Evolutionary conservation across 2,888 invertebrate species (phyloP).

Genomic region (Cremastinae sp.): DNA sequence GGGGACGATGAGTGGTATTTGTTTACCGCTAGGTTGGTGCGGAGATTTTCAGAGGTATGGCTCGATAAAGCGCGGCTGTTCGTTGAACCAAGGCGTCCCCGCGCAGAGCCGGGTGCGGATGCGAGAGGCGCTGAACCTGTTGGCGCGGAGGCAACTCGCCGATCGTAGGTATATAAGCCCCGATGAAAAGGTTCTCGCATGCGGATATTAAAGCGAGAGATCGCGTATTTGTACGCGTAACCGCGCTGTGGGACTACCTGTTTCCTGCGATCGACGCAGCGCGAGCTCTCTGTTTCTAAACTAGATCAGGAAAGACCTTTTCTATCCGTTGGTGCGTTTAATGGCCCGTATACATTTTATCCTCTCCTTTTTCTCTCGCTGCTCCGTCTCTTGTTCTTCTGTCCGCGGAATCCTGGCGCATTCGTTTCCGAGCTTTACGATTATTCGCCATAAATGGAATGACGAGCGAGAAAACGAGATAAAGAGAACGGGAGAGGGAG

Average conservation of each 20-base stretch:
- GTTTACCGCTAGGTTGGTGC: too few species aligned
- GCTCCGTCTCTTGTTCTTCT: conserved; percentile 7
- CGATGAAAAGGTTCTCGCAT: conserved; percentile 25
- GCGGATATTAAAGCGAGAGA: conserved; percentile 5
- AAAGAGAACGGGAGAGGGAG: conserved; percentile 4
- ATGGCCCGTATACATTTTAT: conserved; percentile 41
- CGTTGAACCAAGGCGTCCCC: too few species aligned
- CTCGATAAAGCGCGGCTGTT: too few species aligned
- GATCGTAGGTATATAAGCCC: conserved; percentile 5
- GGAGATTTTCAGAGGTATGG: too few species aligned
- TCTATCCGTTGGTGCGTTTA: conserved; percentile 26
- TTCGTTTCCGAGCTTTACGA: conserved; percentile 45
- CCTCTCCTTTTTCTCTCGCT: conserved; percentile 8
- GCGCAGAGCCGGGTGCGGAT: too few species aligned
- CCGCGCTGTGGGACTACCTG: conserved; percentile 24
- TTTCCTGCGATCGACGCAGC: conserved; percentile 13
- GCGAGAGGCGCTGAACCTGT: too few species aligned
- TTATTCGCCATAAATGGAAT: conserved; percentile 35
- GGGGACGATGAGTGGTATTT: too few species aligned
- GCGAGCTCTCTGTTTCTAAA: conserved; percentile 24
- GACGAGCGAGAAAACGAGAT: too few species aligned
- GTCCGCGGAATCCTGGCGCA: not conserved
- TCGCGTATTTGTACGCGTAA: conserved; percentile 15
- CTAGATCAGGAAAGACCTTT: conserved; percentile 44
- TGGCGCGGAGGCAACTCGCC: not conserved